These are phyloP conservation scores for Ascidia mentula DNA, from an alignment of 23 tunicate genomes.

Conservation along the genomic window DNA sequence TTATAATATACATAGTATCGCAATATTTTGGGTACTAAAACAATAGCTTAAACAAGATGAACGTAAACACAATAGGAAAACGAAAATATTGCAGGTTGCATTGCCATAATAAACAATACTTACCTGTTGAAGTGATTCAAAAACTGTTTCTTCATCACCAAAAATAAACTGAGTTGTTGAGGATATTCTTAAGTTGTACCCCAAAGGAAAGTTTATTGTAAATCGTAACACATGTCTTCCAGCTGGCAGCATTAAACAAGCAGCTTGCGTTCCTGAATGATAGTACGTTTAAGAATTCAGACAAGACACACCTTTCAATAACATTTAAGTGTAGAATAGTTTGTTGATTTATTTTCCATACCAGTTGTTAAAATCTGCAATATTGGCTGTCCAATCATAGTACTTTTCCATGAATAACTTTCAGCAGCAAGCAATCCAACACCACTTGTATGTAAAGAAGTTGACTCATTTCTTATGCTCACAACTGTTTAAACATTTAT, in stretches of 20 bases:
- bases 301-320: background rate
- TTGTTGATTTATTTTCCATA: background rate
- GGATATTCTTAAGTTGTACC: constrained; percentile 60
- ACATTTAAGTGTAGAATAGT: background rate
- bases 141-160: constrained; percentile 86
- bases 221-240: constrained; percentile 85
- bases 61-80: no score
- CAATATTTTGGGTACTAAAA: no score
- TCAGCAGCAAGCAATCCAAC: constrained; percentile 78
- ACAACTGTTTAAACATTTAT: background rate
- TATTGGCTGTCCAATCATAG: constrained; percentile 56
- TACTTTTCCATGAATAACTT: constrained; percentile 79
- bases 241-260: constrained; percentile 73
- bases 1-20: background rate
- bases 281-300: background rate
- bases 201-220: constrained; percentile 65
- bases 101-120: background rate
- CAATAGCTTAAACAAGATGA: no score
- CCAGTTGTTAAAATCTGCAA: constrained; percentile 80
- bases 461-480: background rate
- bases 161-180: constrained; percentile 74
- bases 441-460: background rate
- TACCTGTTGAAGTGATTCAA: constrained; percentile 73
- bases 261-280: constrained; percentile 60
- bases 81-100: background rate